A percentile compares a stretch with the other conserved stretches of the same genome.
Conservation (phyloP, 2,113 vertebrate genomes). For the Perognathus longimembris region DNA sequence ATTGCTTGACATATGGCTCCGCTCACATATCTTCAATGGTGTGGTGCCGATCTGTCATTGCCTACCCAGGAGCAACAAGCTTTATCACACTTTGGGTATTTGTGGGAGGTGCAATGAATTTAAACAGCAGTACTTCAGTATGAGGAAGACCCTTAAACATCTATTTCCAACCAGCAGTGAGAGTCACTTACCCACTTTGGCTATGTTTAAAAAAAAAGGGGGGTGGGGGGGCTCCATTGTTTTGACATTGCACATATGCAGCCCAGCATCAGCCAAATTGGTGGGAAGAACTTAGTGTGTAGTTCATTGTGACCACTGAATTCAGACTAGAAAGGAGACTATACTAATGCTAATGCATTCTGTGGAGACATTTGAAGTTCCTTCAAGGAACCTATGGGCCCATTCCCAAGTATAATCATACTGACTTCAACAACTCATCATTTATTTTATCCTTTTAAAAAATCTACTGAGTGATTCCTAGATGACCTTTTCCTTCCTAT, state of each 20-base stretch:
- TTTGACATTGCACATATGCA: slow-evolving; percentile 34
- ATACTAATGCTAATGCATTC: background rate
- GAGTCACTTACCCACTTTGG: background rate
- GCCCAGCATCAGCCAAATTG: background rate
- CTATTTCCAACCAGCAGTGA: background rate
- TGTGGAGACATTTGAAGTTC: slow-evolving; percentile 11
- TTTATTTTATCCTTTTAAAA: slow-evolving; percentile 36
- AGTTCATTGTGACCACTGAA: slow-evolving; percentile 22
- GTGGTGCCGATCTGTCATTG: slow-evolving; percentile 14
- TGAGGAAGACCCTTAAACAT: background rate
- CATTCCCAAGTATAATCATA: background rate
- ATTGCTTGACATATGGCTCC: slow-evolving; percentile 25
- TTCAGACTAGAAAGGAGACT: slow-evolving; percentile 10
- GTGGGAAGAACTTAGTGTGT: background rate
- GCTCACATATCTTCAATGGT: background rate
- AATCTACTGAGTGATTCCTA: background rate
- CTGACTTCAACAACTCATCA: background rate
- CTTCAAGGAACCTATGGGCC: background rate
- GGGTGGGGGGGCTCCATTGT: background rate
- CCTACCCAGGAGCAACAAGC: background rate
- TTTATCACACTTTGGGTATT: background rate
- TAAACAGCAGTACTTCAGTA: slow-evolving; percentile 1
- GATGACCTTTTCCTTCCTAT: slow-evolving; percentile 11
- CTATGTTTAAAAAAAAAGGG: slow-evolving; percentile 40
- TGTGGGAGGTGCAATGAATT: slow-evolving; percentile 12